Base-by-base conservation (phyloP, 2,888 invertebrate species). In the Cantharis nigra region DNA sequence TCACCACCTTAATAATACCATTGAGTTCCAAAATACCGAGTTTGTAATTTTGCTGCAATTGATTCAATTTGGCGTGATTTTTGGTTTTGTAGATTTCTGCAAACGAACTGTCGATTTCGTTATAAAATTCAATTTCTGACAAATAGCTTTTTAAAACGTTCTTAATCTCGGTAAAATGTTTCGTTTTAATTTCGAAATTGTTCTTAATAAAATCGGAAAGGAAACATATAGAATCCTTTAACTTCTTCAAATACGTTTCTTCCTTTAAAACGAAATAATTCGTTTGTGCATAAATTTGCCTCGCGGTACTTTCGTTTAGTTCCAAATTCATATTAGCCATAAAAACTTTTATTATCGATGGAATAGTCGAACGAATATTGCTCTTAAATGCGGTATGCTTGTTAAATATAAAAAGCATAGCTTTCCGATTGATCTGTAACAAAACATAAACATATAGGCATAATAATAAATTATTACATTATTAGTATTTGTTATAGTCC, bases 341-440 rank as follows among this genome's bases (percentile, higher is more conserved):
- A 3, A 78, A 7, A n/a, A 74, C 10, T 76, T 74, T 78, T 11
- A 79, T 75, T 2, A 76, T 10, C 33, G 26, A 65, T n/a, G 79
- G 78, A 3, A 76, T 63, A 9, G 13, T 64, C 1, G 28, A 18
- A 16, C 28, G 69, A n/a, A 74, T 20, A 28, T 26, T 71, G 13
- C 30, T n/a, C n/a, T 63, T 72, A n/a, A 76, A 62, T 9, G 20
- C 5, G 9, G 67, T 62, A 9, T 26, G 11, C 26, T 70, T 74
- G 18, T 78, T 76, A 69, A 78, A 74, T 5, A 78, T 72, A 23
- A 74, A 79, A 13, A 78, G 3, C 74, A 74, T 74, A 13, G 75
- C 30, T 23, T 75, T 63, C 1, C 20, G 18, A 62, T 76, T 71
- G 9, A 9, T 23, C 78, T 78, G 33, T n/a, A 78, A 78, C 0